These are phyloP conservation scores for Sylvicapra grimmia DNA, from an alignment of 2,113 vertebrate genomes.

Conservation along the genomic window DNA sequence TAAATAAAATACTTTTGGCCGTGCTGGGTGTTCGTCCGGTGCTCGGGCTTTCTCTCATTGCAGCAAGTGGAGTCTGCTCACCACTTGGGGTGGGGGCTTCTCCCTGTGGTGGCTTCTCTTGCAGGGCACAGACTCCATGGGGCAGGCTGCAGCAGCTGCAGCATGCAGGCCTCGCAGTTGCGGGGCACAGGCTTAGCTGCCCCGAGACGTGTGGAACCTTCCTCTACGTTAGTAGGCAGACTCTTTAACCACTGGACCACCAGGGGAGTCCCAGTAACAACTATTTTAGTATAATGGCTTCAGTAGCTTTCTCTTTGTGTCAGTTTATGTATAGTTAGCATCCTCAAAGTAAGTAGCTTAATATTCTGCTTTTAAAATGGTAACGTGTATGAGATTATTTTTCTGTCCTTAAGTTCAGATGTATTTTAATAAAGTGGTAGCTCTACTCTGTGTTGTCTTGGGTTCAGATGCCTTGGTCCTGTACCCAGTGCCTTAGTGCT, in stretches of 20 bases:
- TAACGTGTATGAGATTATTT: not conserved
- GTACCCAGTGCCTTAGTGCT: not conserved
- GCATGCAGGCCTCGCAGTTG: not conserved
- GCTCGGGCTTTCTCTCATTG: not conserved
- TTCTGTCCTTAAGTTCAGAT: not conserved
- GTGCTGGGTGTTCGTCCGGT: not conserved
- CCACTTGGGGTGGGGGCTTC: not conserved
- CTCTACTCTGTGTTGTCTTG: not conserved
- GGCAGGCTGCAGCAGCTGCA: not conserved
- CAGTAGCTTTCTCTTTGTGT: not conserved
- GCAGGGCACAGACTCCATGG: not conserved
- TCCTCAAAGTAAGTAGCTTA: not conserved
- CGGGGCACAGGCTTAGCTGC: not conserved
- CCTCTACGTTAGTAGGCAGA: not conserved
- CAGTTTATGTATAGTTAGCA: slow-evolving; percentile 1
- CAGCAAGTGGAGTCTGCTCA: not conserved
- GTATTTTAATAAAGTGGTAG: not conserved
- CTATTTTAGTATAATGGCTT: not conserved
- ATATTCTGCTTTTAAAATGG: slow-evolving; percentile 1
- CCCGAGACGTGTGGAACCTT: not conserved
- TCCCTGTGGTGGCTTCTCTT: not conserved
- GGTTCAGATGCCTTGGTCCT: not conserved
- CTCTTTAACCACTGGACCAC: not conserved
- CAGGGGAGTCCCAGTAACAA: not conserved
- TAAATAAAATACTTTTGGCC: not conserved